Conservation (phyloP, 2,888 invertebrate genomes). For the Strigamia maritima region DNA sequence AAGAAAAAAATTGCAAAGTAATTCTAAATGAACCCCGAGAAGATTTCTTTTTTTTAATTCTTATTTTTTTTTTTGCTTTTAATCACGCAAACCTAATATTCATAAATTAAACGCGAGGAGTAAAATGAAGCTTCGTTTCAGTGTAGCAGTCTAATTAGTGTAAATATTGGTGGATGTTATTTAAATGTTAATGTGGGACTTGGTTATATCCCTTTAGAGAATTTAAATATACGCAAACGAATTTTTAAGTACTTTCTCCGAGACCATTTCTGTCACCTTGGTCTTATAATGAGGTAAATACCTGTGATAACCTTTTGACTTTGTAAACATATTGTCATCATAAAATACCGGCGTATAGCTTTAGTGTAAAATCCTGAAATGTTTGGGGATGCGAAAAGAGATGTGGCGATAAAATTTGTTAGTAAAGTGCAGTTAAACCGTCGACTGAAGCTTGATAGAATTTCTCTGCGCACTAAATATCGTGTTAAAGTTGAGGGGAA, state of each 20-base stretch:
- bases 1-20: neutral
- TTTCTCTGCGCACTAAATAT: neutral
- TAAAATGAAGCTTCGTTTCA: neutral
- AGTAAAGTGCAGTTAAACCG: neutral
- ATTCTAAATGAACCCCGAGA: neutral
- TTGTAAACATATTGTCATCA: neutral
- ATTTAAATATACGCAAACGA: neutral
- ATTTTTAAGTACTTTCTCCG: neutral
- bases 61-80: no score
- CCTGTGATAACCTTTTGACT: neutral
- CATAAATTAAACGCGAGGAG: neutral
- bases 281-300: neutral
- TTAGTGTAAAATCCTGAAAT: neutral
- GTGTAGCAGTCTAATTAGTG: neutral
- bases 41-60: neutral
- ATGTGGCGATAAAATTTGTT: neutral
- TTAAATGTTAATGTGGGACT: neutral
- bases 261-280: neutral
- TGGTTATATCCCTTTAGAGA: neutral
- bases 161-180: neutral
- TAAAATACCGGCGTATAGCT: neutral
- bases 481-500: neutral
- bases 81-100: neutral
- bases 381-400: neutral
- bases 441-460: neutral